A percentile compares a stretch with the other conserved stretches of the same genome.
Evolutionary conservation across 2,113 vertebrate species (phyloP).

Genomic region (Ophthalmolycus amberensis): DNA sequence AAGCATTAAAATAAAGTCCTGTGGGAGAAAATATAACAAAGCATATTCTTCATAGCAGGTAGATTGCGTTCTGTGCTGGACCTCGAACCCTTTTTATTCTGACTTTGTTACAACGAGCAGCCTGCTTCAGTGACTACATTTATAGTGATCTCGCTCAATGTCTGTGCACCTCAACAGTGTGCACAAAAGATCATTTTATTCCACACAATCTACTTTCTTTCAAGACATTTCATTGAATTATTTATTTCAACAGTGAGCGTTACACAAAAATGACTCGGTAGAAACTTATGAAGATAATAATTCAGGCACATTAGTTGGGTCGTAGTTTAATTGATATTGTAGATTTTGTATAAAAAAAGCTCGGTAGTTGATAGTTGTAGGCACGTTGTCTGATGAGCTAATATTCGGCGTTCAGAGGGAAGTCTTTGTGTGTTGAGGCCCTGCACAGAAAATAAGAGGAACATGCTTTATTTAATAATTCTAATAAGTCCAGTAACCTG

Average conservation of each 20-base stretch:
- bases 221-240: not conserved
- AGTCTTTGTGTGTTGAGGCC: conserved; percentile 78
- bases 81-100: not conserved
- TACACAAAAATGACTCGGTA: not conserved
- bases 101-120: not conserved
- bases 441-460: conserved; percentile 50
- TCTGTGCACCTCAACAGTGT: not conserved
- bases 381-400: conserved; percentile 30
- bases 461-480: not conserved
- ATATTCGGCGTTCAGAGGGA: conserved; percentile 74
- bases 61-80: not conserved
- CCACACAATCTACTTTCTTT: not conserved
- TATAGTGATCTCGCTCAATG: not conserved
- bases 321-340: not conserved
- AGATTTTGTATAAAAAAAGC: not conserved
- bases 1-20: conserved; percentile 28
- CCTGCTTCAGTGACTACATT: not conserved
- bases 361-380: not conserved
- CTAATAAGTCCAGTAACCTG: not conserved
- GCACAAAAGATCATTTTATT: not conserved
- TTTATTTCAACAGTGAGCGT: not conserved
- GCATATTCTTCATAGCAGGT: not conserved
- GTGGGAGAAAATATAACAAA: not conserved
- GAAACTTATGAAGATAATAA: not conserved
- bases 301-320: not conserved